Evolutionary conservation across 2,797 vertebrate genomes (phyloP).

Genomic region (Balearica regulorum): DNA sequence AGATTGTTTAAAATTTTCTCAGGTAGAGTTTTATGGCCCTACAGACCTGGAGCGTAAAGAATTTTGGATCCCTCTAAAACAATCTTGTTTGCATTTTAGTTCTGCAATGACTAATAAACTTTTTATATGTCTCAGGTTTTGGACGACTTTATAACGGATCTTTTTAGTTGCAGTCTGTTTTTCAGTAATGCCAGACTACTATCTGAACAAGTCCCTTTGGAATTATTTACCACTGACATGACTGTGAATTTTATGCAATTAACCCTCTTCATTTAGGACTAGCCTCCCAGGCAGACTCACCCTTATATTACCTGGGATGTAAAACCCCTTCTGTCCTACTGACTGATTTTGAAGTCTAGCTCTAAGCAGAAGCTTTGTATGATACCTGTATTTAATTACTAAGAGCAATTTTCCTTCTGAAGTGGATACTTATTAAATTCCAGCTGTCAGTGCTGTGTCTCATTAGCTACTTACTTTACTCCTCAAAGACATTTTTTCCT

Average conservation of each 20-base stretch:
- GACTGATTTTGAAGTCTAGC: conserved; percentile 13
- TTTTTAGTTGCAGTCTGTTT: conserved; percentile 26
- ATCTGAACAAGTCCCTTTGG: conserved; percentile 33
- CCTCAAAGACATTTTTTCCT: conserved; percentile 67
- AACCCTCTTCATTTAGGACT: background rate
- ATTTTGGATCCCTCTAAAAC: conserved; percentile 50
- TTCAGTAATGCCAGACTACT: background rate
- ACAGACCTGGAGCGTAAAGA: conserved; percentile 14
- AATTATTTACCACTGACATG: conserved; percentile 27
- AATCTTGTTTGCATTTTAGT: conserved; percentile 58
- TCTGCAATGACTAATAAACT: conserved; percentile 61
- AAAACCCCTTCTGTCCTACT: background rate
- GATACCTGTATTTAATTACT: conserved; percentile 69
- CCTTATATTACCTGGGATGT: background rate
- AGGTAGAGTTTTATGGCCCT: conserved; percentile 46
- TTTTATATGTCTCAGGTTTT: conserved; percentile 66
- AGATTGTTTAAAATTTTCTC: conserved; percentile 60
- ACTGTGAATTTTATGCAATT: conserved; percentile 58
- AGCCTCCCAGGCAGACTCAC: conserved; percentile 1
- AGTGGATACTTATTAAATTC: conserved; percentile 61
- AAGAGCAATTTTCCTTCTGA: conserved; percentile 58
- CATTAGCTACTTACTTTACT: conserved; percentile 66
- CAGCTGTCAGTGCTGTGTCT: conserved; percentile 70
- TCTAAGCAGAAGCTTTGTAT: conserved; percentile 26
- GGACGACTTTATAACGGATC: conserved; percentile 36